A percentile compares a stretch with the other conserved stretches of the same genome.
phyloP scores from a whole-genome alignment of 2,888 invertebrate genomes.

The Ennomos quercinarius region DNA sequence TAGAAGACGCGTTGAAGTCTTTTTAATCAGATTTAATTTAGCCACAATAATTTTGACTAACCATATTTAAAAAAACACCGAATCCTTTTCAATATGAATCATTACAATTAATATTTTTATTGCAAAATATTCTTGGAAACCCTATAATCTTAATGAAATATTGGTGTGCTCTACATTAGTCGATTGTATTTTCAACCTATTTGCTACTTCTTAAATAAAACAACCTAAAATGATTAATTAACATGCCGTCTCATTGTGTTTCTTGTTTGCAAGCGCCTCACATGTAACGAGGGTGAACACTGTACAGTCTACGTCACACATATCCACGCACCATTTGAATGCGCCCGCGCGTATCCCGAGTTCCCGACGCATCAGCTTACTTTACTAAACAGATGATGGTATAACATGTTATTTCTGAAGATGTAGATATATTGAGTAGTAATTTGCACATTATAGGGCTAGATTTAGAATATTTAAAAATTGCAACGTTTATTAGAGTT shows the following conservation, averaged over 20 bases:
- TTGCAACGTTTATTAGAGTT: too few species aligned
- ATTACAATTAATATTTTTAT: too few species aligned
- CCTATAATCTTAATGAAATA: too few species aligned
- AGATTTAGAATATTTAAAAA: too few species aligned
- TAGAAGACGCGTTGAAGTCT: conserved; percentile 47
- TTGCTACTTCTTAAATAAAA: not conserved
- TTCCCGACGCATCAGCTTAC: conserved; percentile 61
- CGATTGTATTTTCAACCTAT: too few species aligned
- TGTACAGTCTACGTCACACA: conserved; percentile 69
- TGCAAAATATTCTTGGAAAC: not conserved
- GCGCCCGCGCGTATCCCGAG: conserved; percentile 75
- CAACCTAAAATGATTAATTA: conserved; percentile 22
- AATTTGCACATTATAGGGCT: too few species aligned
- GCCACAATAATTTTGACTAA: not conserved
- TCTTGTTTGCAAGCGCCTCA: conserved; percentile 36
- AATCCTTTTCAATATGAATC: too few species aligned
- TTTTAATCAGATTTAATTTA: conserved; percentile 4
- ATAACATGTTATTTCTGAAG: too few species aligned
- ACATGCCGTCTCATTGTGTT: conserved; percentile 52
- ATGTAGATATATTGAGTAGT: too few species aligned
- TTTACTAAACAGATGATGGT: conserved; percentile 55
- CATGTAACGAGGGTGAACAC: conserved; percentile 63
- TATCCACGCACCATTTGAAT: conserved; percentile 82
- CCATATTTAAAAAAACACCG: too few species aligned
- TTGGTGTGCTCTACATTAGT: too few species aligned